Conservation (phyloP, 1,140 invertebrate genomes). For the Ephestia elutella region DNA sequence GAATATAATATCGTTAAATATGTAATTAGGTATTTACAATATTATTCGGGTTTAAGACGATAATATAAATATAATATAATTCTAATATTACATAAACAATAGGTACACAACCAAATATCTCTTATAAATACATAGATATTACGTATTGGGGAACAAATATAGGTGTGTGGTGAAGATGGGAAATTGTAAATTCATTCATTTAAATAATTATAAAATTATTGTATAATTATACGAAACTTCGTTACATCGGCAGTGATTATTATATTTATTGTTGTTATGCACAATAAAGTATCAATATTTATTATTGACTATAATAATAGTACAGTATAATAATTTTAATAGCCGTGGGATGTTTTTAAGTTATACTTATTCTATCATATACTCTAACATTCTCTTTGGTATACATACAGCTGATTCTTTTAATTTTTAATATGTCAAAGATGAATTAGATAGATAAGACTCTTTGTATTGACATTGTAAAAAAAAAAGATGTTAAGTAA, state of each 20-base stretch:
- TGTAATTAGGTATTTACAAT: constrained; percentile 53
- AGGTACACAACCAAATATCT: constrained; percentile 48
- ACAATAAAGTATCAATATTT: constrained; percentile 7
- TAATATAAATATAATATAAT: constrained; percentile 32
- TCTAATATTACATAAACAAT: constrained; percentile 48
- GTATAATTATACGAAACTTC: constrained; percentile 15
- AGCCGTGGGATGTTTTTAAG: background rate
- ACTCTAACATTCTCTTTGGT: constrained; percentile 27
- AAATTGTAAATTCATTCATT: background rate
- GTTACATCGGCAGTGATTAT: constrained; percentile 27
- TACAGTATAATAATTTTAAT: constrained; percentile 1
- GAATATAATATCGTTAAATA: constrained; percentile 54
- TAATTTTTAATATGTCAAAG: background rate
- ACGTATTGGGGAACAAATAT: background rate
- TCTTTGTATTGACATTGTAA: too few species aligned
- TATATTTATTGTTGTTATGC: constrained; percentile 11
- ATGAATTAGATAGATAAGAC: too few species aligned
- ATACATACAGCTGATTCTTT: constrained; percentile 20
- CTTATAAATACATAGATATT: constrained; percentile 10
- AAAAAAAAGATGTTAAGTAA: too few species aligned
- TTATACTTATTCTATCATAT: constrained; percentile 11
- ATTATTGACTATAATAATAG: background rate
- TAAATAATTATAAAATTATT: constrained; percentile 20
- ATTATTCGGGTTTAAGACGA: constrained; percentile 30
- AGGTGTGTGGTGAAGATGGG: constrained; percentile 2